Percentiles rank a stretch among this genome's conserved stretches.
These are phyloP conservation scores for Caenorhabditis doughertyi DNA, from an alignment of 2,888 invertebrate species.

Conservation along the genomic window DNA sequence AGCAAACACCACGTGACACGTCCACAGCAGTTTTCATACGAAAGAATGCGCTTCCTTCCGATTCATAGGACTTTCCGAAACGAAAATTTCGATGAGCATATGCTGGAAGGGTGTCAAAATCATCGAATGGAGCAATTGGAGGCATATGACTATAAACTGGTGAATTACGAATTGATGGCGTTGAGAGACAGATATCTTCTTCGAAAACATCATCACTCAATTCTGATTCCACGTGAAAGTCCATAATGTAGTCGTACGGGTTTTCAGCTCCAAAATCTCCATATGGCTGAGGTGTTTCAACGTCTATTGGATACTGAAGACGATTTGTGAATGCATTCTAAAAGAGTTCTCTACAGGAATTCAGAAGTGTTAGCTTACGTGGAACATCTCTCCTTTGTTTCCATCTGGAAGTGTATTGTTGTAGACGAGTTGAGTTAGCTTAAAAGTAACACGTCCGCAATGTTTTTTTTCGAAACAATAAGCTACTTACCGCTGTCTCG, in stretches of 20 bases:
- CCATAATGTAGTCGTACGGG: slow-evolving; percentile 32
- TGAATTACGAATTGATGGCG: not conserved
- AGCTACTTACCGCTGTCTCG: slow-evolving; percentile 10
- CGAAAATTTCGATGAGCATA: slow-evolving; percentile 17
- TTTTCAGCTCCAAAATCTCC: slow-evolving; percentile 17
- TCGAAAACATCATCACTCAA: slow-evolving; percentile 42
- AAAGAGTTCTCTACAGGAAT: not conserved
- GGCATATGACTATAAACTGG: slow-evolving; percentile 5
- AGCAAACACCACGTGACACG: slow-evolving; percentile 2
- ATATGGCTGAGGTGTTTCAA: not conserved
- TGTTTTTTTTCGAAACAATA: not conserved
- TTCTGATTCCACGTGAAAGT: slow-evolving; percentile 23
- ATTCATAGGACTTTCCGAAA: slow-evolving; percentile 3
- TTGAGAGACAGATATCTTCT: slow-evolving; percentile 8
- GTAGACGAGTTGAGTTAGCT: not conserved
- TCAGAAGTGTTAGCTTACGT: not conserved
- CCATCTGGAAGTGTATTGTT: slow-evolving; percentile 1
- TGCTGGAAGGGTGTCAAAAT: slow-evolving; percentile 16
- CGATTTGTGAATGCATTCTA: not conserved
- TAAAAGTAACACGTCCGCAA: too few species aligned
- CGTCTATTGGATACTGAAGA: not conserved
- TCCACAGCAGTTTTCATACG: slow-evolving; percentile 34
- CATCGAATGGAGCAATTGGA: slow-evolving; percentile 27
- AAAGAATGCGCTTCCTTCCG: slow-evolving; percentile 12
- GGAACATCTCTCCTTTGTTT: not conserved